phyloP scores from a whole-genome alignment of 2,888 invertebrate species.

The Phrixothrix hirtus region DNA sequence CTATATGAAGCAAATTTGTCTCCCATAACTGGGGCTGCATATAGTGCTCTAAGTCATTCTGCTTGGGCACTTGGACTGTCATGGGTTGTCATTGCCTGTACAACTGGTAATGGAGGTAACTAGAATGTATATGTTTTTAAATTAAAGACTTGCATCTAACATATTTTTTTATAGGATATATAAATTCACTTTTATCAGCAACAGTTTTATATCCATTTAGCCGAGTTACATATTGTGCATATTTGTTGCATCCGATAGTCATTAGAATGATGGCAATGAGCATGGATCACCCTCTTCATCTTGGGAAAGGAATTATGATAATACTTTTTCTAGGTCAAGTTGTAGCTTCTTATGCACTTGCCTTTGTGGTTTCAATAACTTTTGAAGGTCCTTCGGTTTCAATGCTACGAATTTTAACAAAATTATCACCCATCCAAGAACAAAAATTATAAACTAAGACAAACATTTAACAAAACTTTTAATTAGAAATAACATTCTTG shows the following conservation, averaged over 20 bases:
- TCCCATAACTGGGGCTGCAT: conserved; percentile 72
- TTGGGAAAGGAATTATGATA: conserved; percentile 77
- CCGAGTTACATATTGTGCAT: conserved; percentile 84
- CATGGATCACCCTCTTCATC: conserved; percentile 79
- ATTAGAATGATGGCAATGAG: conserved; percentile 80
- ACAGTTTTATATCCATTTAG: conserved; percentile 83
- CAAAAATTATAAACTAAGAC: not conserved
- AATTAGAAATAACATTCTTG: not conserved
- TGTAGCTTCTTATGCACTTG: conserved; percentile 75
- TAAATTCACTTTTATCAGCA: conserved; percentile 73
- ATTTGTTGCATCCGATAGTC: conserved; percentile 81
- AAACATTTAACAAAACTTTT: not conserved
- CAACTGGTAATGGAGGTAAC: conserved; percentile 79
- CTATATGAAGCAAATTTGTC: conserved; percentile 72
- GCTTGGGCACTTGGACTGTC: conserved; percentile 80
- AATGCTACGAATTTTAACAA: conserved; percentile 67
- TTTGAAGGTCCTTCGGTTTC: conserved; percentile 86
- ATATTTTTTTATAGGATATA: conserved; percentile 62
- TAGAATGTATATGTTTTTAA: no score
- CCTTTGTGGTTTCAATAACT: conserved; percentile 77
- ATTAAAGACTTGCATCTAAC: no score
- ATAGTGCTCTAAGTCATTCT: conserved; percentile 80
- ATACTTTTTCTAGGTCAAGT: conserved; percentile 81
- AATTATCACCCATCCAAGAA: conserved; percentile 37
- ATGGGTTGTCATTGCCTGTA: conserved; percentile 85